Evolutionary conservation across 1,140 invertebrate genomes (phyloP), one percentile per base, ranked within the genome.

Genomic region (Heliothis subflexa): DNA sequence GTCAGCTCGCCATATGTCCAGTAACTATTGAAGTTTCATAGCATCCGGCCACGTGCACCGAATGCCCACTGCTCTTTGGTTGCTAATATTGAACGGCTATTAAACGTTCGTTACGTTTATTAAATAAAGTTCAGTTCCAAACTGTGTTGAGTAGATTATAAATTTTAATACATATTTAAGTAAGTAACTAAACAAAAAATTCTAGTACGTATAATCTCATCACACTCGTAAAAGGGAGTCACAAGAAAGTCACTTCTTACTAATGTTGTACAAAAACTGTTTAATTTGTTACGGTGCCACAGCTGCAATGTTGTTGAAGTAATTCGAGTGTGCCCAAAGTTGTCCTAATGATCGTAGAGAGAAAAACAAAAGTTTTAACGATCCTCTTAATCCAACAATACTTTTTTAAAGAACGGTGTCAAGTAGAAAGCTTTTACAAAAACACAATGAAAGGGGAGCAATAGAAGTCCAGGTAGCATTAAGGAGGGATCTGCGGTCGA

Each of bases 31-130:
- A 54, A 68, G 61, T 45, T 55, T 40, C 74, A 68, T 55, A 68
- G 61, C 50, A 64, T 77, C 74, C 74, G 61, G 74, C 61, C 74
- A 77, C 74, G 74, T 77, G 74, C 57, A 54, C 50, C 25, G 74
- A 54, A 66, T 55, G 33, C 11, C 61, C 49, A 33, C 47, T 66
- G 47, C 47, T 45, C 49, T 64, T 59, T 71, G 59, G 59, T 45
- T 64, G 59, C 73, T 47, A 75, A 62, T 50, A 52, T 21, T 13
- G 9, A 66, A 66, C 21, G 5, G 10, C 33, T 40, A 40, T 40
- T 40, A 40, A 7, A 40, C 33, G 5, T 40, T 40, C n/a, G n/a
- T n/a, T n/a, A n/a, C n/a, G n/a, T n/a, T n/a, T n/a, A n/a, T n/a
- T n/a, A n/a, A n/a, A 40, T 40, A 40, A 40, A 9, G 9, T 40